Conservation (phyloP, 2,888 invertebrate species). For the Drosophila greeni region DNA sequence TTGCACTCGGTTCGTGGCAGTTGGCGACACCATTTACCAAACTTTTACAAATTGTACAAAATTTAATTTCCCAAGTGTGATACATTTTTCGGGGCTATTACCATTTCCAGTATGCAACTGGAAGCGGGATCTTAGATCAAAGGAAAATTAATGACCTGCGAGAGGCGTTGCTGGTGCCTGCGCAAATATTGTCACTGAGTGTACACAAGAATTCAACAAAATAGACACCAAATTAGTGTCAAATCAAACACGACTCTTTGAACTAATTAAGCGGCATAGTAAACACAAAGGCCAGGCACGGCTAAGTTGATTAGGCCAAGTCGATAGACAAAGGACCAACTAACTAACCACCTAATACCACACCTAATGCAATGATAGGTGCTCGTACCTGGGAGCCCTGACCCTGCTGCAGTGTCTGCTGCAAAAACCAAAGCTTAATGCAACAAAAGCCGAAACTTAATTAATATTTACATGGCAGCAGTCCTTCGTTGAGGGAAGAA, state of each 20-base stretch:
- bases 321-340: conserved; percentile 33
- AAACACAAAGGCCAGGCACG: conserved; percentile 21
- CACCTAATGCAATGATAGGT: conserved; percentile 41
- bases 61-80: conserved; percentile 41
- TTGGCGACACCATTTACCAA: conserved; percentile 53
- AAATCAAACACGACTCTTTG: conserved; percentile 57
- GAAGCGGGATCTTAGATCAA: conserved; percentile 30
- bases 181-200: conserved; percentile 20
- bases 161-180: neutral
- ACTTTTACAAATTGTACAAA: conserved; percentile 50
- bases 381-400: conserved; percentile 27
- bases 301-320: conserved; percentile 61
- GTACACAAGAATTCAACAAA: conserved; percentile 9
- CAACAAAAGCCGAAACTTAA: conserved; percentile 66
- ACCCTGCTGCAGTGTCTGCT: conserved; percentile 12
- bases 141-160: conserved; percentile 23
- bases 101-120: conserved; percentile 34
- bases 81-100: conserved; percentile 43
- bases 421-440: conserved; percentile 47
- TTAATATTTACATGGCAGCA: conserved; percentile 69
- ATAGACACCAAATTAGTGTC: conserved; percentile 53
- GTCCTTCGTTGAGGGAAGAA: conserved; percentile 26
- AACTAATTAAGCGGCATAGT: conserved; percentile 56
- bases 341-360: conserved; percentile 54
- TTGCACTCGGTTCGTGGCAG: conserved; percentile 41